Evolutionary conservation across 1,140 invertebrate species (phyloP).

Genomic region (Thaumetopoea pityocampa): DNA sequence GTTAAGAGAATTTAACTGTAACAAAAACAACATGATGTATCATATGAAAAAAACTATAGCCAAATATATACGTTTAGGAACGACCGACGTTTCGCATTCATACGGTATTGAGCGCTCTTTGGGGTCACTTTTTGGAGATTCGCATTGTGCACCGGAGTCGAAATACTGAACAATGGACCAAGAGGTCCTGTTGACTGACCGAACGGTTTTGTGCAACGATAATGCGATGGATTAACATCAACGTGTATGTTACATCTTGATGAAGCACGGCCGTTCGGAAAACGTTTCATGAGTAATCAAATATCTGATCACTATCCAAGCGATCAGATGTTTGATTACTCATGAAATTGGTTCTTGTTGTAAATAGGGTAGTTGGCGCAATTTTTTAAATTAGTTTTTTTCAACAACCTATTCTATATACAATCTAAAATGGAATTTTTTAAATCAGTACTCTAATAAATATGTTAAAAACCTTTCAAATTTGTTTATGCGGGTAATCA

Average conservation of each 20-base stretch:
- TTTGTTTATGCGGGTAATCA: too few relatives aligned
- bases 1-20: too few relatives aligned
- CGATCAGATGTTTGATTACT: constrained; percentile 41
- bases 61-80: constrained; percentile 49
- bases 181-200: constrained; percentile 64
- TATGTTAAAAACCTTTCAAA: too few relatives aligned
- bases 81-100: constrained; percentile 19
- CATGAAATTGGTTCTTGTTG: constrained; percentile 52
- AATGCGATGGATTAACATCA: constrained; percentile 29
- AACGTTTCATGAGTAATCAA: too few relatives aligned
- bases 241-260: constrained; percentile 52
- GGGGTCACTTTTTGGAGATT: constrained; percentile 74
- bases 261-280: constrained; percentile 23
- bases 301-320: too few relatives aligned
- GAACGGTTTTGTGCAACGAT: constrained; percentile 41
- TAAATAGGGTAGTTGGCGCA: too few relatives aligned
- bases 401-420: too few relatives aligned
- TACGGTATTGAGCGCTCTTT: constrained; percentile 56
- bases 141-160: constrained; percentile 55
- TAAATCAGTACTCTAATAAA: too few relatives aligned
- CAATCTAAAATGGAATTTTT: too few relatives aligned
- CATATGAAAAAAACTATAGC: constrained; percentile 33
- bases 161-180: constrained; percentile 54
- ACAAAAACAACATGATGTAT: constrained; percentile 43
- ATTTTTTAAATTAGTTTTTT: too few relatives aligned